A percentile compares a stretch with the other conserved stretches of the same genome.
These are phyloP conservation scores for Melanotaenia boesemani DNA, from an alignment of 2,797 vertebrate genomes.

Conservation along the genomic window DNA sequence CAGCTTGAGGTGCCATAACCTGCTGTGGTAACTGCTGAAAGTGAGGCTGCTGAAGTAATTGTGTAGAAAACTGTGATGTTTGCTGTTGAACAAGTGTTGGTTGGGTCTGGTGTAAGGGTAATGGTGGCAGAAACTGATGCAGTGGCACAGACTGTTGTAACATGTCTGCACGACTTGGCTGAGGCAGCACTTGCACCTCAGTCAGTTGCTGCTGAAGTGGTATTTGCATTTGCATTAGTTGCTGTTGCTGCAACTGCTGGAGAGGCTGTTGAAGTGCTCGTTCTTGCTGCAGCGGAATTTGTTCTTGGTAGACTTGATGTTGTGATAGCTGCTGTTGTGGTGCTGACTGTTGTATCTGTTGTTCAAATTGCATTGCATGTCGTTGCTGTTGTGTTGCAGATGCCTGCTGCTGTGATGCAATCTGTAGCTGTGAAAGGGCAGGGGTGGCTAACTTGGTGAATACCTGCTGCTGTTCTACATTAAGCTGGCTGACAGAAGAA, in stretches of 20 bases:
- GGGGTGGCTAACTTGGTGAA: slow-evolving; percentile 42
- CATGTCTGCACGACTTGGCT: slow-evolving; percentile 47
- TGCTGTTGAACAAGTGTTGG: slow-evolving; percentile 64
- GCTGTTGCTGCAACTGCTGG: slow-evolving; percentile 70
- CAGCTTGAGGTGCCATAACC: slow-evolving; percentile 48
- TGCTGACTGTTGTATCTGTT: slow-evolving; percentile 31
- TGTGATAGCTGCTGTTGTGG: slow-evolving; percentile 55
- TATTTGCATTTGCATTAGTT: slow-evolving; percentile 59
- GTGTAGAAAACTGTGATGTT: slow-evolving; percentile 48
- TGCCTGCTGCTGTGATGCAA: slow-evolving; percentile 49
- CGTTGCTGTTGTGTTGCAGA: slow-evolving; percentile 46
- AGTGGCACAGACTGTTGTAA: slow-evolving; percentile 58
- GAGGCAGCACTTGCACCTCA: slow-evolving; percentile 52
- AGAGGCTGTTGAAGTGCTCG: slow-evolving; percentile 62
- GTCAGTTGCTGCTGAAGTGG: slow-evolving; percentile 56
- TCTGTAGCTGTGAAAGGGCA: slow-evolving; percentile 19
- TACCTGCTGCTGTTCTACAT: slow-evolving; percentile 65
- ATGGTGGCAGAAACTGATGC: slow-evolving; percentile 58
- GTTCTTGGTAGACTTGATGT: slow-evolving; percentile 65
- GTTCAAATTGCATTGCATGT: slow-evolving; percentile 28
- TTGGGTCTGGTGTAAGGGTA: slow-evolving; percentile 61
- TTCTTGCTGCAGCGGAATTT: slow-evolving; percentile 67
- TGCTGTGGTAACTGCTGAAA: slow-evolving; percentile 66
- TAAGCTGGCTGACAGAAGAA: slow-evolving; percentile 56
- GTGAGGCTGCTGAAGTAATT: slow-evolving; percentile 63